Conservation (phyloP, 2,797 vertebrate genomes). For the Sciurus vulgaris region DNA sequence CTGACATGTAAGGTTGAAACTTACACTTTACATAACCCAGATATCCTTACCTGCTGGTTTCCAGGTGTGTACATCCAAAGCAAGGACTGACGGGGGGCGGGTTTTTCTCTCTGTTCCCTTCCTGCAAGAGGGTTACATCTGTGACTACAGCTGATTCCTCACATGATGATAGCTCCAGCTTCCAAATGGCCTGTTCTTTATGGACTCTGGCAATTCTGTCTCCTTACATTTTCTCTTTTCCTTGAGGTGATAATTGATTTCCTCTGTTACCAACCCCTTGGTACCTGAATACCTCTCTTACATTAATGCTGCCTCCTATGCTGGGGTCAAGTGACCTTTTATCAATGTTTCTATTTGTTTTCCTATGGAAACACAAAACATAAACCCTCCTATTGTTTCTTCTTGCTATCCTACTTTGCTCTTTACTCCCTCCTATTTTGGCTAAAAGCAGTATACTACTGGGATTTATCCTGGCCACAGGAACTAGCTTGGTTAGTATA, state of each 20-base stretch:
- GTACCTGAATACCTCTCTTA: neutral
- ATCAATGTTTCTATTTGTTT: neutral
- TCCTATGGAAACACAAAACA: neutral
- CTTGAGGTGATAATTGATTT: neutral
- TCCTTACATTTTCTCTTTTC: neutral
- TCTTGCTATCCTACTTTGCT: conserved; percentile 14
- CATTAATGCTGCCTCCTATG: neutral
- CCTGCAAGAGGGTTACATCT: neutral
- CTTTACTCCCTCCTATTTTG: neutral
- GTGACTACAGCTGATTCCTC: neutral
- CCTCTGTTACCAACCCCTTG: neutral
- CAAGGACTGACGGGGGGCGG: neutral
- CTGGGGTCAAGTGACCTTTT: neutral
- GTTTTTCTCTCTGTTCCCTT: neutral
- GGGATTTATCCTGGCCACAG: neutral
- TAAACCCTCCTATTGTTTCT: neutral
- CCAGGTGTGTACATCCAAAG: neutral
- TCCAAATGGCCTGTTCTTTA: neutral
- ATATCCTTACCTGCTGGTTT: neutral
- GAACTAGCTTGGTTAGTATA: neutral
- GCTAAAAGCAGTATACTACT: neutral
- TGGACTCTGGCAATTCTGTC: neutral
- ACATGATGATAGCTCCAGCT: neutral
- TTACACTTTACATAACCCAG: accelerated
- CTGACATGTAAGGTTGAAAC: neutral